Percentiles rank a stretch among this genome's conserved stretches.
Evolutionary conservation across 2,113 vertebrate genomes (phyloP).

Genomic region (Acanthisitta chloris): DNA sequence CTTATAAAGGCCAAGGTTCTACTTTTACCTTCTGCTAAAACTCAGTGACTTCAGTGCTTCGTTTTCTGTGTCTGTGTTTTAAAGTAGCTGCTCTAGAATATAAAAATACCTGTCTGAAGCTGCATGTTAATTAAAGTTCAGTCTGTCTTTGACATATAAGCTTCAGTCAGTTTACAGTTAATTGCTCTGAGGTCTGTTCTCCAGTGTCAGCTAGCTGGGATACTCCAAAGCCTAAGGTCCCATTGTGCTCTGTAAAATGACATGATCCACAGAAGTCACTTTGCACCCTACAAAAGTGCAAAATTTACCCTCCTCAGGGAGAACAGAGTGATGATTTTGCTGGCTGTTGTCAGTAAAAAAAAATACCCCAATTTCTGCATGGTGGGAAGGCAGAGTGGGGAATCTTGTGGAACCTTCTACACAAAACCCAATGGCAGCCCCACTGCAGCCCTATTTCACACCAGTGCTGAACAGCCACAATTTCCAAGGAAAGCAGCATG

Average conservation of each 20-base stretch:
- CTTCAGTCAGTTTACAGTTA: background rate
- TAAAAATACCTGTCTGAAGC: background rate
- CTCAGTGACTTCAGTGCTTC: background rate
- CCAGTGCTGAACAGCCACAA: fast-evolving
- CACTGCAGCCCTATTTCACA: background rate
- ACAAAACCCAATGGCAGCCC: background rate
- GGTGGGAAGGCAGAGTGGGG: background rate
- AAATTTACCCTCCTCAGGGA: background rate
- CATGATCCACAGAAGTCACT: background rate
- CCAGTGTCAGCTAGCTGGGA: background rate
- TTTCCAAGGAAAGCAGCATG: background rate
- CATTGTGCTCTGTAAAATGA: background rate
- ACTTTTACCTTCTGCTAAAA: background rate
- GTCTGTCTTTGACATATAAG: background rate
- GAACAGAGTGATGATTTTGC: background rate
- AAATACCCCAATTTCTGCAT: background rate
- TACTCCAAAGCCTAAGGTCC: background rate
- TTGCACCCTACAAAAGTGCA: background rate
- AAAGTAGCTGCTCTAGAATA: background rate
- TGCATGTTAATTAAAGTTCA: background rate
- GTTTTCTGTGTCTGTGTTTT: background rate
- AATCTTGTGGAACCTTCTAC: background rate
- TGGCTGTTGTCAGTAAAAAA: background rate
- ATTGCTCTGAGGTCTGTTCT: background rate
- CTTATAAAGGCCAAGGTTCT: background rate